Percentiles rank a stretch among this genome's conserved stretches.
These are phyloP conservation scores for Luehdorfia chinensis DNA, from an alignment of 1,140 invertebrate genomes.

Conservation along the genomic window DNA sequence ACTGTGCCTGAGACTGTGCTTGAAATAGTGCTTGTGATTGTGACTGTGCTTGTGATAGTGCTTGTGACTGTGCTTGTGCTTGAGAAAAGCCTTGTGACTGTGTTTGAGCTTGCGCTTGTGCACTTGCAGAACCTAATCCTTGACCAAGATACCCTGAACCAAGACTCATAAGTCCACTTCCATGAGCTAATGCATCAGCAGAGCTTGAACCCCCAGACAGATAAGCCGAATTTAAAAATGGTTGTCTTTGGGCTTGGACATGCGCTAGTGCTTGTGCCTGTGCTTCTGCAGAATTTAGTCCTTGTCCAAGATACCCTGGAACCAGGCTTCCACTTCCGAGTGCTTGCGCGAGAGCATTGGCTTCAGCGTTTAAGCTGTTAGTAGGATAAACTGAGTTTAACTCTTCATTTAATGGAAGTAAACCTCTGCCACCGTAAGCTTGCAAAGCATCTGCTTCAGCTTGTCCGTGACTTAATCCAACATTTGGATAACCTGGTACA, in stretches of 20 bases:
- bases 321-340: background rate
- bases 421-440: background rate
- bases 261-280: background rate
- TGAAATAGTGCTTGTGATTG: background rate
- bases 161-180: constrained; percentile 15
- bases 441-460: constrained; percentile 4
- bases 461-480: background rate
- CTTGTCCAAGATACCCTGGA: background rate
- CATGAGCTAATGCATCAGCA: background rate
- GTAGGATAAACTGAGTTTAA: no score
- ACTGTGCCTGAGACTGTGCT: constrained; percentile 1
- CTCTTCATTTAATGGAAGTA: background rate
- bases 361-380: no score
- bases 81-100: background rate
- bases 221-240: background rate
- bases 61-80: background rate
- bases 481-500: background rate
- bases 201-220: background rate
- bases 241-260: background rate
- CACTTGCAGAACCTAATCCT: background rate
- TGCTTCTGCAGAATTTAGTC: background rate
- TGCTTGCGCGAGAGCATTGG: constrained; percentile 2
- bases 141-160: background rate
- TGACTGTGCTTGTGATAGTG: background rate
- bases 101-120: constrained; percentile 14